phyloP scores from a whole-genome alignment of 2,113 vertebrate genomes.

The Pelobates fuscus region DNA sequence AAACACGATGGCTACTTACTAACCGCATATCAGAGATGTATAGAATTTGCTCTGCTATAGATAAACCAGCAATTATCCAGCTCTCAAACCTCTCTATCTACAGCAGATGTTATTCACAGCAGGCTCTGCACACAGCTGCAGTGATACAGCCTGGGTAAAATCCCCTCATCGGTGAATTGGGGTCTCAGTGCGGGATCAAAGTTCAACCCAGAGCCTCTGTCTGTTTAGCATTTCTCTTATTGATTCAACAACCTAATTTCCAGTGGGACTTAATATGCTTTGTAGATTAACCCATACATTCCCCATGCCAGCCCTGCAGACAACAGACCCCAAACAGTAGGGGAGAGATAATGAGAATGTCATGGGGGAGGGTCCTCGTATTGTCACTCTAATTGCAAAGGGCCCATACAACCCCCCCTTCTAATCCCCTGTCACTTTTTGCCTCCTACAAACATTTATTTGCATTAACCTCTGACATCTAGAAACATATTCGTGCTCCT shows the following conservation, averaged over 20 bases:
- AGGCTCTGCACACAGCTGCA: constrained; percentile 33
- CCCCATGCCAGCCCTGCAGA: not conserved
- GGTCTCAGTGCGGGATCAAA: constrained; percentile 13
- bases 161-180: not conserved
- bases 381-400: constrained; percentile 2
- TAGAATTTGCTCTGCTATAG: not conserved
- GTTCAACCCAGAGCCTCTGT: constrained; percentile 27
- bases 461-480: constrained; percentile 38
- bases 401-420: not conserved
- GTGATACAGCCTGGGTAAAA: not conserved
- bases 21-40: too few relatives aligned
- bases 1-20: too few relatives aligned
- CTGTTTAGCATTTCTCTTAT: constrained; percentile 6
- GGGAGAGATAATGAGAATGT: constrained; percentile 29
- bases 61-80: constrained; percentile 10
- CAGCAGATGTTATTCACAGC: constrained; percentile 37
- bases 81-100: not conserved
- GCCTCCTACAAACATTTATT: constrained; percentile 18
- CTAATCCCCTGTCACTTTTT: not conserved
- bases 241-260: constrained; percentile 16
- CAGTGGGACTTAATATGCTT: not conserved
- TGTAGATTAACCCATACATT: constrained; percentile 6
- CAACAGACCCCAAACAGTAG: not conserved
- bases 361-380: not conserved
- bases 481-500: not conserved